Percentiles rank a stretch among this genome's conserved stretches.
Evolutionary conservation across 2,797 vertebrate genomes (phyloP).

Genomic region (Chrosomus eos): DNA sequence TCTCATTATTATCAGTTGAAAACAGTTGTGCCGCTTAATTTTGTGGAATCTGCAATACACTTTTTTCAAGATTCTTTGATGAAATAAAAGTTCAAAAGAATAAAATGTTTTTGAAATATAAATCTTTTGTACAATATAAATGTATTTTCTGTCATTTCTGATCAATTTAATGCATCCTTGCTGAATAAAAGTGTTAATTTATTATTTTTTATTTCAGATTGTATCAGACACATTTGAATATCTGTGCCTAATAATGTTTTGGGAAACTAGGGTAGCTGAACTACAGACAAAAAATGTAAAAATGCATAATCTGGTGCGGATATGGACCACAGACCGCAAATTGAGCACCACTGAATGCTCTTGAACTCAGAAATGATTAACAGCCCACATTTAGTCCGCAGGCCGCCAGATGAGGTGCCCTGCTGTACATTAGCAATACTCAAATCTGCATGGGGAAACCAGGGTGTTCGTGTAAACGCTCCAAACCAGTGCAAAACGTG

Average conservation of each 20-base stretch:
- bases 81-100: neutral
- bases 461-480: slow-evolving; percentile 18
- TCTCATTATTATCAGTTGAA: neutral
- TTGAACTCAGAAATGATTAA: slow-evolving; percentile 12
- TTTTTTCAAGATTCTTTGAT: neutral
- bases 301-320: neutral
- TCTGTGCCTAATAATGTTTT: slow-evolving; percentile 2
- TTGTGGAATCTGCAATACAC: no score
- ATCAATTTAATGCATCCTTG: neutral
- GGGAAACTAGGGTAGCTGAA: neutral
- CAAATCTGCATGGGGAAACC: neutral
- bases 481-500: neutral
- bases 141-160: neutral
- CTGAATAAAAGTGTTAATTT: neutral
- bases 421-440: neutral
- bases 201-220: neutral
- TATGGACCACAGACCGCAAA: neutral
- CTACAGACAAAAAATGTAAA: neutral
- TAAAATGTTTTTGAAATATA: neutral
- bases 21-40: no score
- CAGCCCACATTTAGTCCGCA: neutral
- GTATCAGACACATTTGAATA: neutral
- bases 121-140: neutral
- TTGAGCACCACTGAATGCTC: neutral
- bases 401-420: neutral